Base-by-base conservation (phyloP, 1,140 invertebrate species). In the Lithobius niger region DNA sequence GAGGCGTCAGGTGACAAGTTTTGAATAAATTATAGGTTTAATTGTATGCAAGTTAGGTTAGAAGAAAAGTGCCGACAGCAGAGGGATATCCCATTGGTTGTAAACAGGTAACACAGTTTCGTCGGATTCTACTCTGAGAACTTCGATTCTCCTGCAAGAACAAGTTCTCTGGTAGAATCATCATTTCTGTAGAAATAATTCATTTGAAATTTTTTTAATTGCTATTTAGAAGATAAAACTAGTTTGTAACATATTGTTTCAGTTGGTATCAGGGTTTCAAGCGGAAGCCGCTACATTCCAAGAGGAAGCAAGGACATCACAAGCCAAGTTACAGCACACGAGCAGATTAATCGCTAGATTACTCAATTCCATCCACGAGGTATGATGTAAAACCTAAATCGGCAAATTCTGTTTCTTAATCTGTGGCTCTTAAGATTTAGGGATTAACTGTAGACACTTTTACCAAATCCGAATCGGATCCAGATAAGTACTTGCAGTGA, bases 301-400 rank as follows among this genome's bases (percentile, higher is more conserved):
- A 21, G 19, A 45, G 18, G 48, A 24, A 13, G 48, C 48, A 3
- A 19, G 19, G 19, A 27, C 10, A 27, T 22, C 48, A 13, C 13
- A 26, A 26, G 24, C 24, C 6, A 50, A 21, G 3, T 26, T 26
- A 3, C 3, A 50, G n/a, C 6, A 26, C 21, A 50, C 48, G 3
- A 50, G 19, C 6, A 25, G 24, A 15, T 26, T 50, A 26, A 50
- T 50, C 27, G 48, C 48, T 6, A 3, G 48, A 3, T 21, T 50
- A 16, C 19, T 50, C 3, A 50, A 50, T 50, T 50, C 48, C 27
- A 50, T 50, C 6, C 48, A 50, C 21, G 48, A 50, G 13, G 48
- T 50, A 50, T 26, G 48, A 4, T 36, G n/a, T 36, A n/a, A n/a
- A n/a, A n/a, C n/a, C n/a, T n/a, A n/a, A n/a, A n/a, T n/a, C n/a